Base-by-base conservation (phyloP, 2,888 invertebrate species). In the Cotesia congregata region DNA sequence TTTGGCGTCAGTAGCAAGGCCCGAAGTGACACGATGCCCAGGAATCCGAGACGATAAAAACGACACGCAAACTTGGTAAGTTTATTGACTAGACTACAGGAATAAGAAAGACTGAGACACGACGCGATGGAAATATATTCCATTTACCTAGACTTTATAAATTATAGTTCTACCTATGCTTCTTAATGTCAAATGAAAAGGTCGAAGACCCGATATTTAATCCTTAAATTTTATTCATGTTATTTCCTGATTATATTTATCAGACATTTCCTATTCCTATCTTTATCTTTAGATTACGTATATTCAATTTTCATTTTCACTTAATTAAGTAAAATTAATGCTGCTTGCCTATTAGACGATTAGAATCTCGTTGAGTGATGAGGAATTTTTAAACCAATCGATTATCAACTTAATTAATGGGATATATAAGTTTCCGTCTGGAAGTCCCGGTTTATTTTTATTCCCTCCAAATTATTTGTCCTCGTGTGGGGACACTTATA, bases 21-120 rank as follows among this genome's bases (percentile, higher is more conserved):
- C 62, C 60, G n/a, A 67, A 73, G 73, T 65, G 68, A 77, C 77
- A 59, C 59, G 72, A 17, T 41, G 72, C 39, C 65, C 61, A 62
- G 64, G 68, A 73, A 76, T 76, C 61, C 68, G 68, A 76, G 72
- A 73, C 77, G 65, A 73, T 72, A 72, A 72, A 71, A 72, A 67
- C 72, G 70, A 77, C 77, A 77, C 73, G 77, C 77, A 50, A 77
- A 73, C 77, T 65, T 17, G 50, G 39, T 50, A 15, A 67, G 73
- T 73, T 67, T 73, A 73, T 73, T 73, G 73, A 73, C 73, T 65
- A 65, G 65, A 65, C 65, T 15, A 62, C 20, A 65, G 65, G 65
- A 50, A 50, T 50, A 50, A 50, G 50, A 12, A 50, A 50, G 50
- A 50, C 50, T 50, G 50, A 50, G 50, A 30, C 38, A 65, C 7